These are phyloP conservation scores for Drosophila varians DNA, from an alignment of 1,140 invertebrate genomes.

Conservation along the genomic window DNA sequence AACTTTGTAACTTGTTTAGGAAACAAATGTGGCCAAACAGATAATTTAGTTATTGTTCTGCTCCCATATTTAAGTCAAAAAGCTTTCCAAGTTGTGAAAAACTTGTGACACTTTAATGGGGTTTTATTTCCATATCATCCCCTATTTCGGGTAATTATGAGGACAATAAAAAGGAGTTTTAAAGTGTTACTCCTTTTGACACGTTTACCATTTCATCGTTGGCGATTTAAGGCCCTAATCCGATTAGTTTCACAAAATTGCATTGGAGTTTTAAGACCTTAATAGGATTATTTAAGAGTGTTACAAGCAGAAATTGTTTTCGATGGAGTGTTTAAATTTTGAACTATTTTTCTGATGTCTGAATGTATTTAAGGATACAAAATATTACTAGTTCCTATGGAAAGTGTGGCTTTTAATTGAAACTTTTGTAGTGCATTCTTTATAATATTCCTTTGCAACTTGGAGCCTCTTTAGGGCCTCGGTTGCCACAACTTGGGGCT, in stretches of 20 bases:
- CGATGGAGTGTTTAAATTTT: background rate
- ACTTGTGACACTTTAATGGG: background rate
- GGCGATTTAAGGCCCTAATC: constrained; percentile 6
- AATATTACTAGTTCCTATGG: background rate
- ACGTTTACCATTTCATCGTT: background rate
- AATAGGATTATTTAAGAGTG: constrained; percentile 22
- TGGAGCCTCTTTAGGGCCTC: constrained; percentile 14
- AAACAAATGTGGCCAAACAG: constrained; percentile 9
- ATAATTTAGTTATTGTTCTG: constrained; percentile 21
- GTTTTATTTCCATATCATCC: constrained; percentile 4
- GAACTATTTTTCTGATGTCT: background rate
- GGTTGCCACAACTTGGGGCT: background rate
- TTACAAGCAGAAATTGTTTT: background rate
- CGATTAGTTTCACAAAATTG: constrained; percentile 13
- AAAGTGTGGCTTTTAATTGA: constrained; percentile 23
- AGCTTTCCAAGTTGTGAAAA: background rate
- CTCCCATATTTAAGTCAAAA: constrained; percentile 9
- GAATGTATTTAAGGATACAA: too few relatives aligned
- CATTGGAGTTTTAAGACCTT: constrained; percentile 15
- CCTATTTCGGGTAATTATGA: background rate
- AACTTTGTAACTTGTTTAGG: constrained; percentile 18
- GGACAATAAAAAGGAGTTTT: background rate
- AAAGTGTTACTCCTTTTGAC: background rate
- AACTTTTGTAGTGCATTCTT: constrained; percentile 21
- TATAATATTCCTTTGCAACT: constrained; percentile 8